These are phyloP conservation scores for Phycodurus eques DNA, from an alignment of 2,113 vertebrate genomes.

Conservation along the genomic window DNA sequence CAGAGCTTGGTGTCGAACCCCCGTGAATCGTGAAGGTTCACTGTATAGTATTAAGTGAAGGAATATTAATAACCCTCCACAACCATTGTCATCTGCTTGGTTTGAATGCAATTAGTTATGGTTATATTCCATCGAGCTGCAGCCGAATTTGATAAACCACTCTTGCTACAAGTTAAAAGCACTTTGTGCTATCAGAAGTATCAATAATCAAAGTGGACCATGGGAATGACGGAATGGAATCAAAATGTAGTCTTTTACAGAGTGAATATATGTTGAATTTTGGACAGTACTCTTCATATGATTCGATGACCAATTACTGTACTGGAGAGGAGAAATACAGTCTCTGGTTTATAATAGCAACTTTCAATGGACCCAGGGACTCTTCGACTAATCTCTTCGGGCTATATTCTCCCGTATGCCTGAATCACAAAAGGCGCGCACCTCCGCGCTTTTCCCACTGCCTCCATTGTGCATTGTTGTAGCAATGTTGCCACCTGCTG, in stretches of 20 bases:
- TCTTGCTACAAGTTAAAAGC: too few species aligned
- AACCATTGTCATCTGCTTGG: not conserved
- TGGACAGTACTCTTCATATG: not conserved
- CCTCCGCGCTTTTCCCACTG: too few species aligned
- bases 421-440: too few species aligned
- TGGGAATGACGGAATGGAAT: not conserved
- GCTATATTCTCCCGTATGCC: too few species aligned
- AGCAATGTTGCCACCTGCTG: slow-evolving; percentile 52
- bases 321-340: too few species aligned
- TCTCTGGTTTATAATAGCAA: too few species aligned
- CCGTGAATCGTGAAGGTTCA: not conserved
- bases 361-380: too few species aligned
- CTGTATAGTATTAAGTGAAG: too few species aligned
- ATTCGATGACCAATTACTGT: too few species aligned
- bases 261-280: too few species aligned
- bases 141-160: too few species aligned
- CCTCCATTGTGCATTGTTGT: not conserved
- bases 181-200: not conserved
- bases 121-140: not conserved
- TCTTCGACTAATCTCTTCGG: too few species aligned
- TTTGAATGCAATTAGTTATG: not conserved
- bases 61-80: not conserved
- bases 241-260: not conserved
- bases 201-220: not conserved
- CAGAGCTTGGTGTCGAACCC: not conserved